These are phyloP conservation scores for Hydraecia micacea DNA, from an alignment of 2,888 invertebrate species.

Conservation along the genomic window DNA sequence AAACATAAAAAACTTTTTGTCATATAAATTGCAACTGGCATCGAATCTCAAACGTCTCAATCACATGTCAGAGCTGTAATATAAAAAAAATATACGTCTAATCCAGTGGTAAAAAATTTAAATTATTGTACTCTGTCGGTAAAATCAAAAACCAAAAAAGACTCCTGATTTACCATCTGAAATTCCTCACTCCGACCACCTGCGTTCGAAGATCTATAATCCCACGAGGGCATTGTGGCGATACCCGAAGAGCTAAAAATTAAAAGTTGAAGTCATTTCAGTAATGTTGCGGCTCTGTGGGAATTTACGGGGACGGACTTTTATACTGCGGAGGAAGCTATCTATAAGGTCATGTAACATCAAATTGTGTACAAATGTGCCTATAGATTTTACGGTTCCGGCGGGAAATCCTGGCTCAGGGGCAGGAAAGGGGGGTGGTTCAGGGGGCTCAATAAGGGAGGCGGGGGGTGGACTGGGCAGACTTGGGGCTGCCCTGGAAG, in stretches of 20 bases:
- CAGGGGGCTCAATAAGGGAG: slow-evolving; percentile 78
- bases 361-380: slow-evolving; percentile 10
- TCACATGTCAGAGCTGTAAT: background rate
- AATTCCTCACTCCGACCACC: background rate
- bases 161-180: background rate
- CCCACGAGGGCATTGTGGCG: background rate
- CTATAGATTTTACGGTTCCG: slow-evolving; percentile 47
- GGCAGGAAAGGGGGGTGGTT: slow-evolving; percentile 79
- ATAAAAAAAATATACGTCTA: slow-evolving; percentile 26
- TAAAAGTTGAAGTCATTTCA: background rate
- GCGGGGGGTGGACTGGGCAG: slow-evolving; percentile 79
- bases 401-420: slow-evolving; percentile 75
- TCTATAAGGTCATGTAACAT: background rate
- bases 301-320: background rate
- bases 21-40: slow-evolving; percentile 21
- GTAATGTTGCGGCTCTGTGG: background rate
- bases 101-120: too few species aligned
- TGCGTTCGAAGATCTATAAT: background rate
- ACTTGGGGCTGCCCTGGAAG: slow-evolving; percentile 80
- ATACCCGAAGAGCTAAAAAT: background rate
- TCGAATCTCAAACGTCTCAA: background rate
- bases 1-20: background rate
- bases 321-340: background rate
- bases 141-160: background rate
- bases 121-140: too few species aligned